Evolutionary conservation across 2,797 vertebrate genomes (phyloP).

Genomic region (Parambassis ranga): DNA sequence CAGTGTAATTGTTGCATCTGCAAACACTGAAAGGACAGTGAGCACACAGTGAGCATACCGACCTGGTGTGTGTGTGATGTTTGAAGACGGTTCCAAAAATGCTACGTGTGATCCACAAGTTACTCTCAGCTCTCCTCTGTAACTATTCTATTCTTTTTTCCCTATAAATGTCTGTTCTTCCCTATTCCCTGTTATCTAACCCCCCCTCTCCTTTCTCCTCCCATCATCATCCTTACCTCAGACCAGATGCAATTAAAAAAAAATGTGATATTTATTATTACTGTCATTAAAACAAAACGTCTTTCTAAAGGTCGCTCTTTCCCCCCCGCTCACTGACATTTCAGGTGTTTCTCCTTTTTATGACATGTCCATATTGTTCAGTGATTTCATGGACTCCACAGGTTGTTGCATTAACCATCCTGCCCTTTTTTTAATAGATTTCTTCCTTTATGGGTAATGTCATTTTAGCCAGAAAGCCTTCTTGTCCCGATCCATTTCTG

Average conservation of each 20-base stretch:
- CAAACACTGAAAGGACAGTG: too few species aligned
- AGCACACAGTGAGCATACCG: too few species aligned
- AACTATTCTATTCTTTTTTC: too few species aligned
- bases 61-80: too few species aligned
- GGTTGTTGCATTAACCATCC: conserved; percentile 54
- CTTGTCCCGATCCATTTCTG: conserved; percentile 62
- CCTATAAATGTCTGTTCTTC: too few species aligned
- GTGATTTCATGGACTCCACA: conserved; percentile 50
- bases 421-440: conserved; percentile 53
- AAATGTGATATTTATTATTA: not conserved
- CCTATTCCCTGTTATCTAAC: too few species aligned
- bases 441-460: conserved; percentile 64
- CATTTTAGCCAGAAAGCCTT: conserved; percentile 63
- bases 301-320: conserved; percentile 4
- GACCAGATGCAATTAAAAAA: not conserved
- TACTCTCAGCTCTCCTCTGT: too few species aligned
- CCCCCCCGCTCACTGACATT: conserved; percentile 11
- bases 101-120: too few species aligned
- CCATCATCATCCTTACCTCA: too few species aligned
- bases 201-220: too few species aligned
- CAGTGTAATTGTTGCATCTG: too few species aligned
- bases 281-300: not conserved
- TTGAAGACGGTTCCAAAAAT: too few species aligned
- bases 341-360: not conserved
- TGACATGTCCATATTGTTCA: conserved; percentile 26